Conservation (phyloP, 2,888 invertebrate genomes). For the Conomelus anceps region DNA sequence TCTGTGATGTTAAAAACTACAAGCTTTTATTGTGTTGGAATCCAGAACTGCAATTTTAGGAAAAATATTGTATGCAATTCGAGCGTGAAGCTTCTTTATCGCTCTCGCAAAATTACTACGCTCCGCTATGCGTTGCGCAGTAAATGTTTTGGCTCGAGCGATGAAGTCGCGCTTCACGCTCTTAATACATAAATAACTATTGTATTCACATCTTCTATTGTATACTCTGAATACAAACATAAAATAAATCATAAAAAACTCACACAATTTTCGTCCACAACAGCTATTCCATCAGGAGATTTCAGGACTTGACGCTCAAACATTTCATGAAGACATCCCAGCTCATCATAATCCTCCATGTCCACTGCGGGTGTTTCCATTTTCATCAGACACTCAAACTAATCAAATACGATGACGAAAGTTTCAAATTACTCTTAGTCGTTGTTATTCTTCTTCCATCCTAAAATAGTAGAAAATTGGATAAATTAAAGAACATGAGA, state of each 20-base stretch:
- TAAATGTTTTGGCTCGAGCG: too few relatives aligned
- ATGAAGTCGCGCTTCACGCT: too few relatives aligned
- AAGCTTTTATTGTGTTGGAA: too few relatives aligned
- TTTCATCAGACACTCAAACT: neutral
- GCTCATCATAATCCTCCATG: constrained; percentile 34
- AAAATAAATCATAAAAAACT: neutral
- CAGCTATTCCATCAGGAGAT: constrained; percentile 32
- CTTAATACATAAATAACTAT: neutral
- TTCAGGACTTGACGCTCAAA: constrained; percentile 32
- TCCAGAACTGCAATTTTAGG: too few relatives aligned
- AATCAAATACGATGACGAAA: neutral
- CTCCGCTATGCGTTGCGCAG: too few relatives aligned
- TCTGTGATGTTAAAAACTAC: too few relatives aligned
- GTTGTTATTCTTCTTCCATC: neutral
- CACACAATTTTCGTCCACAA: constrained; percentile 24
- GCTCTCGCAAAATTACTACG: too few relatives aligned
- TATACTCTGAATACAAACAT: neutral
- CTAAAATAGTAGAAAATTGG: too few relatives aligned
- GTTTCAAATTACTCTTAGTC: neutral
- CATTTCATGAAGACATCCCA: constrained; percentile 35
- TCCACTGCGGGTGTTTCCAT: constrained; percentile 23
- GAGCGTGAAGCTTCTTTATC: too few relatives aligned
- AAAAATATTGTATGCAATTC: too few relatives aligned
- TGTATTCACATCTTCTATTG: neutral
- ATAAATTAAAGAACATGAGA: too few relatives aligned